Base-by-base conservation (phyloP, 64 coral and sea anemone species). In the Anthopleura sola region DNA sequence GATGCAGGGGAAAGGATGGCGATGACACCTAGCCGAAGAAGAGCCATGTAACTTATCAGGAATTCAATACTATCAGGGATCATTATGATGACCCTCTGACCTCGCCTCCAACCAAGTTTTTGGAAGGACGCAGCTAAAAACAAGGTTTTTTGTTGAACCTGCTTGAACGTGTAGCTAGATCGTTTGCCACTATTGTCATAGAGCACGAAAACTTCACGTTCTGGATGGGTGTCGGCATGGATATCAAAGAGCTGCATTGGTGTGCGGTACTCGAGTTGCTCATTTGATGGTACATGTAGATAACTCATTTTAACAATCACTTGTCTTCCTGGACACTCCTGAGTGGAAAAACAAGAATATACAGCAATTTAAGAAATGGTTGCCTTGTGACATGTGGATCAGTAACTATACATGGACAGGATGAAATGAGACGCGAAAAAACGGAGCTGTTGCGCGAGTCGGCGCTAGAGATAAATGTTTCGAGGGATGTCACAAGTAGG, bases 241-340 rank as follows among this genome's bases (percentile, higher is more conserved):
- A 26, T 37, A 26, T 90, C 88, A 19, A 90, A 54, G 11, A 90
- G 82, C 83, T 90, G 82, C 46, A 75, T 83, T 21, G 76, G 21
- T 49, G 81, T 84, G 16, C 66, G 80, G 80, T 90, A 81, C 37
- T 75, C 66, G 1, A 84, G 20, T 69, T 13, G 49, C 6, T 26
- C 26, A 15, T 49, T 31, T 6, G n/a, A 32, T 17, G 88, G 88
- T 24, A 44, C 44, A 48, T 90, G 81, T 8, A 78, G 20, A 49
- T 90, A 90, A 40, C 88, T 90, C 17, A 90, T 78, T 0, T 78
- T 46, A 12, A n/a, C n/a, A n/a, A n/a, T n/a, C n/a, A n/a, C n/a
- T n/a, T n/a, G n/a, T n/a, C n/a, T n/a, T n/a, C n/a, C n/a, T n/a
- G n/a, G n/a, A n/a, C n/a, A n/a, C n/a, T n/a, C n/a, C n/a, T n/a